Percentiles rank a stretch among this genome's conserved stretches.
These are phyloP conservation scores for Haliclystus octoradiatus DNA, from an alignment of 30 jellyfish, hydroid and myxozoan genomes.

Conservation along the genomic window DNA sequence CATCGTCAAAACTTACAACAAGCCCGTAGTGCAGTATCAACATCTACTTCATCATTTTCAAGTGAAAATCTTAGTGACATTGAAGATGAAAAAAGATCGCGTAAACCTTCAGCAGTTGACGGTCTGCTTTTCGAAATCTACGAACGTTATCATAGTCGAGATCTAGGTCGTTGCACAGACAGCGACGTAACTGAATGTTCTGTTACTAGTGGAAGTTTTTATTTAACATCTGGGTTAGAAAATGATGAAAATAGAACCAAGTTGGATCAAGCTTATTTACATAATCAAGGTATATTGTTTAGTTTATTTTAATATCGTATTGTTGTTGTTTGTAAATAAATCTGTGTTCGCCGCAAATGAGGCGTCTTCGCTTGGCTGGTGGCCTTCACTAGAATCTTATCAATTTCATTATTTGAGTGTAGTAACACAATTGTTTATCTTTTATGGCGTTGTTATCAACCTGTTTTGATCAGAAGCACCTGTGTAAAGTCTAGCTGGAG, in stretches of 20 bases:
- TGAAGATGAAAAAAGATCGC: background rate
- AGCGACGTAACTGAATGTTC: slow-evolving; percentile 79
- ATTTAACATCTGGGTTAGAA: slow-evolving; percentile 75
- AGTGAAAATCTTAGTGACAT: background rate
- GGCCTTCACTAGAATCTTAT: no score
- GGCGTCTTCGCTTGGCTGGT: no score
- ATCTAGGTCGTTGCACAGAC: slow-evolving; percentile 34
- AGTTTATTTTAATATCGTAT: no score
- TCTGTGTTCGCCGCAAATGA: no score
- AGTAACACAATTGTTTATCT: no score
- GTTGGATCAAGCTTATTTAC: slow-evolving; percentile 52
- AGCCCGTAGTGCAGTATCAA: slow-evolving; percentile 1
- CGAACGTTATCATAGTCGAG: slow-evolving; percentile 61
- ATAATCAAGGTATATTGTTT: background rate
- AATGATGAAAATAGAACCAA: slow-evolving; percentile 58
- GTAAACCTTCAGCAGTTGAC: slow-evolving; percentile 74
- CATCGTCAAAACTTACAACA: background rate
- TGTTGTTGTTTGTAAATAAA: no score
- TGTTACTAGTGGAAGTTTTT: slow-evolving; percentile 64
- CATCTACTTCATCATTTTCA: background rate
- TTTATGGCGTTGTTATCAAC: no score
- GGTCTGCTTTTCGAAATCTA: slow-evolving; percentile 80
- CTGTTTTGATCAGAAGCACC: no score
- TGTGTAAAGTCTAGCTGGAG: no score
- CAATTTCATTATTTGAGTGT: no score